Evolutionary conservation across 2,888 invertebrate species (phyloP), one percentile per base, ranked within the genome.

Genomic region (Cristatella mucedo): DNA sequence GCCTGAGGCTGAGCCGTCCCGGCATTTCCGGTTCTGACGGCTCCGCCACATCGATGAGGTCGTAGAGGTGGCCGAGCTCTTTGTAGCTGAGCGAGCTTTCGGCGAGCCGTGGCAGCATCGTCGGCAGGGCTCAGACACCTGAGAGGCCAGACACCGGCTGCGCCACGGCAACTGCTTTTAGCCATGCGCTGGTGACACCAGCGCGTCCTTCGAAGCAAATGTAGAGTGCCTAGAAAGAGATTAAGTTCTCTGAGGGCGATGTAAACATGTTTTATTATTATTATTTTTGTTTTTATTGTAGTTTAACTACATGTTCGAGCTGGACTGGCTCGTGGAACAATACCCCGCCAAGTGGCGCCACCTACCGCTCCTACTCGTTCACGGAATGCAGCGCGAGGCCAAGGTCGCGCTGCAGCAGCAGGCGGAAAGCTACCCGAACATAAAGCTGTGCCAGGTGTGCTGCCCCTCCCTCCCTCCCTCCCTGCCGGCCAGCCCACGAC

Each of bases 241-340:
- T n/a, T n/a, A n/a, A n/a, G n/a, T n/a, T n/a, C n/a, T n/a, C n/a
- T n/a, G n/a, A n/a, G n/a, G n/a, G n/a, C n/a, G n/a, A n/a, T n/a
- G n/a, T n/a, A n/a, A n/a, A n/a, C n/a, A n/a, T n/a, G n/a, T n/a
- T n/a, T n/a, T n/a, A n/a, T n/a, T n/a, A n/a, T 15, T 38, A 26
- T 13, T 38, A 37, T 40, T 24, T 11, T 19, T 15, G 11, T 43
- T 34, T 22, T 30, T 18, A 18, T 36, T 46, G 20, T 84, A 91
- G 67, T 79, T 91, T 20, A 91, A 85, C 64, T 91, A 84, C 54
- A 83, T 89, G 81, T 79, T 87, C 29, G 86, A 91, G 52, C 71
- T 83, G 7, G 79, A 78, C 1, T 93, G 87, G 86, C 63, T 91
- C 0, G 68, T 85, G 41, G 77, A 82, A 0, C 84, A 87, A 53